Conservation (phyloP, 2,888 invertebrate genomes). For the Drosophila dives region DNA sequence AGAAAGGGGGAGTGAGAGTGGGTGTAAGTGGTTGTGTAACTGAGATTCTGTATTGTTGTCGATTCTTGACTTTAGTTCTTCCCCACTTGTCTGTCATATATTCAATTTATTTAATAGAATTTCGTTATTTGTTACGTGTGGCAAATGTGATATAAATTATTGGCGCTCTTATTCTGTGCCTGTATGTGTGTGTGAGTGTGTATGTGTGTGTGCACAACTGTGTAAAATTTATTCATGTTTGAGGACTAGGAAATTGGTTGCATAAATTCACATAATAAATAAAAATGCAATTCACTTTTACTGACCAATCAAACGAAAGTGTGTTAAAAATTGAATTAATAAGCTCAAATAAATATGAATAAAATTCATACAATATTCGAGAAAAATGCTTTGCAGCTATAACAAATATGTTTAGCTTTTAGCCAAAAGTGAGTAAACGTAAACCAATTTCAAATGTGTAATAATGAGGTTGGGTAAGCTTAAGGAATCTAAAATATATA, state of each 20-base stretch:
- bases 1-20: not conserved
- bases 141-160: slow-evolving; percentile 57
- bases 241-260: slow-evolving; percentile 1
- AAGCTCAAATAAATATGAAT: not conserved
- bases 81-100: slow-evolving; percentile 52
- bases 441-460: not conserved
- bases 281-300: slow-evolving; percentile 9
- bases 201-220: slow-evolving; percentile 1
- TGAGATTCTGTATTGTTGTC: slow-evolving; percentile 53
- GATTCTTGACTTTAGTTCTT: slow-evolving; percentile 33
- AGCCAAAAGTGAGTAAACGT: not conserved
- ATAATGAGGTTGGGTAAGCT: not conserved
- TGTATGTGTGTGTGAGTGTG: slow-evolving; percentile 1
- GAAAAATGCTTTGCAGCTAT: not conserved
- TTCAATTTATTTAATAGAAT: slow-evolving; percentile 78
- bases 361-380: not conserved
- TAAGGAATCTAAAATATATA: not conserved
- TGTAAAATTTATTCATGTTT: slow-evolving; percentile 6
- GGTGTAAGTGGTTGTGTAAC: slow-evolving; percentile 24
- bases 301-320: not conserved
- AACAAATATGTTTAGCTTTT: not conserved
- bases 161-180: slow-evolving; percentile 19
- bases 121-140: slow-evolving; percentile 57
- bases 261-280: slow-evolving; percentile 11
- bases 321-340: not conserved